Conservation (phyloP, 2,113 vertebrate genomes). For the Grammomys surdaster region DNA sequence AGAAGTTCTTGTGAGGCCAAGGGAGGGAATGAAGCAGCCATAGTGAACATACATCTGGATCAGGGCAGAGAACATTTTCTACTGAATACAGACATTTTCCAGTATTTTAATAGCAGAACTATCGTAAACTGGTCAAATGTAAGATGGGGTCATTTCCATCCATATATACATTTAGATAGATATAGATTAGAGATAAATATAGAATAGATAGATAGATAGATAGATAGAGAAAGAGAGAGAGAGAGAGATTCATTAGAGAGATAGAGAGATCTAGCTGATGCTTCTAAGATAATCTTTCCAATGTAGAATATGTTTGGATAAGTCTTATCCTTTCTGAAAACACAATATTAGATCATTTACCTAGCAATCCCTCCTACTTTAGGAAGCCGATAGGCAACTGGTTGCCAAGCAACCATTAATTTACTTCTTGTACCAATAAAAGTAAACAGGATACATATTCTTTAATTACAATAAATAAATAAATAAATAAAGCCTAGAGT, state of each 20-base stretch:
- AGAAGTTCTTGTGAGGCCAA: neutral
- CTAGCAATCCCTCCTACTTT: slow-evolving; percentile 54
- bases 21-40: neutral
- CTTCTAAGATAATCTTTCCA: neutral
- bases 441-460: slow-evolving; percentile 50
- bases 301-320: neutral
- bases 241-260: too few species aligned
- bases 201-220: too few species aligned
- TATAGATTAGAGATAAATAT: too few species aligned
- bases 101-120: slow-evolving; percentile 36
- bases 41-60: neutral
- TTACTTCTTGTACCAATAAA: slow-evolving; percentile 61
- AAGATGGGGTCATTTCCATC: neutral
- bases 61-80: neutral
- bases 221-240: too few species aligned
- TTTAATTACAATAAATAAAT: neutral
- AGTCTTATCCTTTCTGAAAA: slow-evolving; percentile 35
- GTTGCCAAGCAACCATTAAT: slow-evolving; percentile 74
- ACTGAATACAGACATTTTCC: neutral
- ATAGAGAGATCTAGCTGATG: too few species aligned
- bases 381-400: slow-evolving; percentile 51
- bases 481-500: neutral
- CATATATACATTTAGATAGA: too few species aligned
- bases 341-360: slow-evolving; percentile 44
- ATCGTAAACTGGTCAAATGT: neutral